Evolutionary conservation across 2,113 vertebrate genomes (phyloP).

Genomic region (Trematocara nigrifrons): DNA sequence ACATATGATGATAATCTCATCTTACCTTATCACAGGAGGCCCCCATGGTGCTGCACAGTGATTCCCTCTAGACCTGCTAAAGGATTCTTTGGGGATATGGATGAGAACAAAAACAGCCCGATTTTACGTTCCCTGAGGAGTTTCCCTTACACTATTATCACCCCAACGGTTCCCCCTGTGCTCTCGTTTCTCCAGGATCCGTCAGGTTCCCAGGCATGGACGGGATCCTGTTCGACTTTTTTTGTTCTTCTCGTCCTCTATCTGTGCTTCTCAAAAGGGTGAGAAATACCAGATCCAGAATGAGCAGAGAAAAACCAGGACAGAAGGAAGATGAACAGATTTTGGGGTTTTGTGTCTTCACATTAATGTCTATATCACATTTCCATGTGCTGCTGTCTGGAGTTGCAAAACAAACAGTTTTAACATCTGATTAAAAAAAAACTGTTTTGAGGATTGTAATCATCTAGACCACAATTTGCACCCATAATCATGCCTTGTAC

Average conservation of each 20-base stretch:
- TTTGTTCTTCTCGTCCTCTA: slow-evolving; percentile 8
- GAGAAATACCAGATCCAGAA: slow-evolving; percentile 70
- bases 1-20: not conserved
- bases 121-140: not conserved
- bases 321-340: not conserved
- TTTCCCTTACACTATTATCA: slow-evolving; percentile 49
- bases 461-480: not conserved
- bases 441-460: not conserved
- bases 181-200: slow-evolving; percentile 25
- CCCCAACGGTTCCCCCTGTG: not conserved
- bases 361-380: not conserved
- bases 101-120: not conserved
- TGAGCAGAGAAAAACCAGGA: not conserved
- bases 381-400: not conserved
- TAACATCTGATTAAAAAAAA: not conserved
- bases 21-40: slow-evolving; percentile 55
- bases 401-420: not conserved
- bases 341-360: not conserved
- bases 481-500: accelerated
- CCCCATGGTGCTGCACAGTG: slow-evolving; percentile 36
- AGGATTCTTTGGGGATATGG: not conserved
- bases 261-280: slow-evolving; percentile 51
- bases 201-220: slow-evolving; percentile 40
- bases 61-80: not conserved
- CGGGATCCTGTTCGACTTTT: not conserved